These are phyloP conservation scores for Psammodynastes pulverulentus DNA, from an alignment of 2,113 vertebrate genomes.

Conservation along the genomic window DNA sequence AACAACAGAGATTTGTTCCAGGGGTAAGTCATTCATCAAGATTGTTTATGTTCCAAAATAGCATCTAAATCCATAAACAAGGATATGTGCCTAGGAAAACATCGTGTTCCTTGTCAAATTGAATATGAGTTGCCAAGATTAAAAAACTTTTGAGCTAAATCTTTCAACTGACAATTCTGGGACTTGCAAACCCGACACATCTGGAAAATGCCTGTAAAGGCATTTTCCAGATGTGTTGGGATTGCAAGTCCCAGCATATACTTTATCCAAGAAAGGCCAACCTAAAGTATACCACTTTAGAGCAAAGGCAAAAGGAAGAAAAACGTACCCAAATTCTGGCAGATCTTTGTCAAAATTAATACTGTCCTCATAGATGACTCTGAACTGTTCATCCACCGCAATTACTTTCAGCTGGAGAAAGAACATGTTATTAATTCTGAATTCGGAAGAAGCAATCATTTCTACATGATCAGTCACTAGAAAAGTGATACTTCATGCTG, in stretches of 20 bases:
- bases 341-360: constrained; percentile 90
- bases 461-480: not conserved
- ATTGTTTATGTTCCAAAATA: not conserved
- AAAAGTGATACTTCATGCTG: not conserved
- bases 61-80: not conserved
- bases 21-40: not conserved
- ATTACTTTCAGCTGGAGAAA: constrained; percentile 85
- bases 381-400: constrained; percentile 76
- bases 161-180: not conserved
- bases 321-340: constrained; percentile 82
- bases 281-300: accelerated
- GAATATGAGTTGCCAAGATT: not conserved
- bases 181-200: not conserved
- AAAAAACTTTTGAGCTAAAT: not conserved
- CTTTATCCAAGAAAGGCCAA: not conserved
- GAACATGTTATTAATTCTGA: constrained; percentile 30
- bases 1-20: not conserved
- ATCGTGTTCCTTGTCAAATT: not conserved
- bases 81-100: not conserved
- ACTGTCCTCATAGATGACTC: constrained; percentile 78
- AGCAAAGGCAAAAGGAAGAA: not conserved
- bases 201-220: not conserved
- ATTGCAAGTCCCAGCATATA: not conserved
- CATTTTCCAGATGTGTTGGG: not conserved
- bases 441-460: not conserved